Evolutionary conservation across 2,888 invertebrate genomes (phyloP), one percentile per base, ranked within the genome.

Genomic region (Teleogryllus oceanicus): DNA sequence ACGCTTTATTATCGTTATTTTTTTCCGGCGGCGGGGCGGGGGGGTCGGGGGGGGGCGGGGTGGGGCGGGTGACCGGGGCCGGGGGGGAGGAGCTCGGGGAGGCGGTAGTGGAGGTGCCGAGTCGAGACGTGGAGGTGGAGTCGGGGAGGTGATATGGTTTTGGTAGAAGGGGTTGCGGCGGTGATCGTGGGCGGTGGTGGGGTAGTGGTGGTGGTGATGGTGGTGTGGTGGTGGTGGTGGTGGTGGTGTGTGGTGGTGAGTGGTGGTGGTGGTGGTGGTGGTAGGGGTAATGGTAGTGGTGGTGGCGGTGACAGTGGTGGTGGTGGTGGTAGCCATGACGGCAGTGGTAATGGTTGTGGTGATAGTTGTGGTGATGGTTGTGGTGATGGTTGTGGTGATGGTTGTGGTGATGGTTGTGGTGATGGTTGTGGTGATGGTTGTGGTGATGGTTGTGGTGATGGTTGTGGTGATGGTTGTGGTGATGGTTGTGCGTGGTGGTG

Each of bases 1-100:
- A 62, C 62, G 62, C 62, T 62, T 62, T 62, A 62, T n/a, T 62
- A 62, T 62, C 62, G 62, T 62, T n/a, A n/a, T n/a, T 62, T 62
- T 62, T 62, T 62, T 62, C 62, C 62, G n/a, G 62, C n/a, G 62
- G 37, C 37, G 37, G 8, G 37, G 37, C 8, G 37, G 8, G 0
- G 1, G 8, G 0, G 37, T 0, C 5, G 0, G 8, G 8, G 37
- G 37, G 37, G 37, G 8, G 0, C 8, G 37, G 37, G 37, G 37
- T 8, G 37, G 37, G 37, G 37, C 37, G 37, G 37, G n/a, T n/a
- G n/a, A n/a, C n/a, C n/a, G n/a, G 16, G 21, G 21, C 21, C 1
- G 21, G 21, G 21, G 21, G n/a, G 4, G 62, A 18, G 62, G n/a
- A 1, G 37, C n/a, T 4, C 5, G 4, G 8, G n/a, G 62, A 3